phyloP scores from a whole-genome alignment of 2,797 vertebrate species.

The Aulostomus chinensis region DNA sequence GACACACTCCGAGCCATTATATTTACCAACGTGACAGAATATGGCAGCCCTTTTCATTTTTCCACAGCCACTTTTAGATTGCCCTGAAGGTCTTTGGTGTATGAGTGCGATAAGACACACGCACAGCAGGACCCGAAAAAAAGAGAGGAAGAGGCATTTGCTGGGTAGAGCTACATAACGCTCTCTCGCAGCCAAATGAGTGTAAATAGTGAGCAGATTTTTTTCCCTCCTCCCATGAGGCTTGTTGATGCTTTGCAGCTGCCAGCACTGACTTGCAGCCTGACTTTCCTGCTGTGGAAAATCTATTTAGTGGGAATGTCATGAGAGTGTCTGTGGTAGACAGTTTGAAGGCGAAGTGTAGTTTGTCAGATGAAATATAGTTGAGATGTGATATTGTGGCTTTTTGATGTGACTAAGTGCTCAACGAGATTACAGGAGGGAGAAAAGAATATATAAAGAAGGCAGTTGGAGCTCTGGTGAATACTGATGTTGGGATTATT shows the following conservation, averaged over 20 bases:
- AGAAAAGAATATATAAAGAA: not conserved
- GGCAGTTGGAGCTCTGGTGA: not conserved
- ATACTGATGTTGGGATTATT: not conserved
- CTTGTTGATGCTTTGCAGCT: conserved; percentile 25
- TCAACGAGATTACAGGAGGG: not conserved
- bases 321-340: conserved; percentile 1
- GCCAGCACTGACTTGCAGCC: conserved; percentile 24
- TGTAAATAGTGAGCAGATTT: conserved; percentile 42
- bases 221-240: conserved; percentile 42
- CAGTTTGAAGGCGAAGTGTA: not conserved
- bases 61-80: conserved; percentile 30
- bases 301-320: conserved; percentile 24
- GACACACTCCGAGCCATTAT: conserved; percentile 34
- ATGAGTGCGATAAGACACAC: conserved; percentile 22
- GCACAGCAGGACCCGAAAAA: conserved; percentile 7
- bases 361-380: conserved; percentile 3
- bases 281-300: conserved; percentile 8
- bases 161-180: conserved; percentile 37
- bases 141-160: conserved; percentile 20
- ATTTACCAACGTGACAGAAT: conserved; percentile 46
- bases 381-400: not conserved
- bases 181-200: conserved; percentile 40
- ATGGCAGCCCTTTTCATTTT: conserved; percentile 38
- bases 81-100: conserved; percentile 35
- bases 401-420: conserved; percentile 1